phyloP scores from a whole-genome alignment of 2,797 vertebrate genomes.

The Microctenopoma lineatum region DNA sequence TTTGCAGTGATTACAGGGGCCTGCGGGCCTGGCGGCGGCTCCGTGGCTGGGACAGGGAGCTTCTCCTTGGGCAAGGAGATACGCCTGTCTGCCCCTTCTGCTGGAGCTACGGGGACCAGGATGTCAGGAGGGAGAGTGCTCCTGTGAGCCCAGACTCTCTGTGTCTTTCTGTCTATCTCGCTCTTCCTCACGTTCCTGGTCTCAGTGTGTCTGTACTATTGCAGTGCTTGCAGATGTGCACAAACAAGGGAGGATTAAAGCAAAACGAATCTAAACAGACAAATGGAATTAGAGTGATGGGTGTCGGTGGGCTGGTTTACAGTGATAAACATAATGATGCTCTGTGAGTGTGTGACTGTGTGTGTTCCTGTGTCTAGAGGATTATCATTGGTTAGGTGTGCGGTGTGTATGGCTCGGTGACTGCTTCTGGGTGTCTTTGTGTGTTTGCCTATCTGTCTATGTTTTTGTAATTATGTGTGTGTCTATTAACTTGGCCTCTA shows the following conservation, averaged over 20 bases:
- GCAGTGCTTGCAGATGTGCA: conserved; percentile 84
- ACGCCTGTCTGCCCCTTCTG: conserved; percentile 68
- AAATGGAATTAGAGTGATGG: conserved; percentile 89
- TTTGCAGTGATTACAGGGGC: conserved; percentile 83
- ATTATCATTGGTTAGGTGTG: conserved; percentile 85
- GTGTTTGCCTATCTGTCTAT: conserved; percentile 84
- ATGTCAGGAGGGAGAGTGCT: conserved; percentile 66
- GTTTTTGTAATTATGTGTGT: conserved; percentile 87
- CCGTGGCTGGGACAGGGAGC: conserved; percentile 72
- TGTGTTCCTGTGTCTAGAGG: conserved; percentile 79
- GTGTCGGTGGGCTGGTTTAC: conserved; percentile 85
- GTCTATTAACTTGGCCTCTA: conserved; percentile 79
- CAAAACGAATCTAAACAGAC: conserved; percentile 88
- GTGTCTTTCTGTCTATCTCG: conserved; percentile 34
- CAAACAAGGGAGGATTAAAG: conserved; percentile 88
- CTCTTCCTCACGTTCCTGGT: conserved; percentile 34
- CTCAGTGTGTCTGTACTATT: conserved; percentile 69
- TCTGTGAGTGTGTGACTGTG: conserved; percentile 68
- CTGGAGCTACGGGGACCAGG: conserved; percentile 69
- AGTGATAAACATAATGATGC: conserved; percentile 87
- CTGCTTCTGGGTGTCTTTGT: conserved; percentile 85
- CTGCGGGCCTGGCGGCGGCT: conserved; percentile 77
- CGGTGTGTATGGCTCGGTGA: conserved; percentile 82
- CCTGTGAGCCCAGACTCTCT: conserved; percentile 52
- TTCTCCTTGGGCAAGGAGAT: conserved; percentile 78